Evolutionary conservation across 2,113 vertebrate genomes (phyloP).

Genomic region (Argyrosomus japonicus): DNA sequence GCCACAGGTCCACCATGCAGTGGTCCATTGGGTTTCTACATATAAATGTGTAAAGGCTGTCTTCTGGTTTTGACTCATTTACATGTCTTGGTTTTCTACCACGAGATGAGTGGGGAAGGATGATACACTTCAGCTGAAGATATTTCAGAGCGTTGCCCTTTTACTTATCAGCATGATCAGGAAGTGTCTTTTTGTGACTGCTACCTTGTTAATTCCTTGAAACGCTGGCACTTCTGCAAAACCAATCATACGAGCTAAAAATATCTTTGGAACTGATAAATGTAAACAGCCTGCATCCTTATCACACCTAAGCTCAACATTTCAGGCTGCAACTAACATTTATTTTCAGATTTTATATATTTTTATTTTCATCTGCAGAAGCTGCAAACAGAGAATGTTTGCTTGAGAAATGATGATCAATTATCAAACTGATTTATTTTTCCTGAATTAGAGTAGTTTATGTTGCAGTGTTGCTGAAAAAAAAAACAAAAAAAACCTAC

Average conservation of each 20-base stretch:
- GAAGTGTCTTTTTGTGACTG: not conserved
- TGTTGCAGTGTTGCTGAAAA: not conserved
- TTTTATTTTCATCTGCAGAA: not conserved
- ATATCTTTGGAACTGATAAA: not conserved
- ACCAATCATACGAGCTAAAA: not conserved
- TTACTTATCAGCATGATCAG: constrained; percentile 2
- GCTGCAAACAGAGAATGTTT: not conserved
- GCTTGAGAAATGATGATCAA: not conserved
- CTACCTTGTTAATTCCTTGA: constrained; percentile 4
- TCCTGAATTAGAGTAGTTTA: not conserved
- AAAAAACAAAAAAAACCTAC: not conserved
- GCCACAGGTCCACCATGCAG: constrained; percentile 54
- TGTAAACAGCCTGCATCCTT: not conserved
- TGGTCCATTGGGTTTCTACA: constrained; percentile 39
- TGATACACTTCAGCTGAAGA: constrained; percentile 19
- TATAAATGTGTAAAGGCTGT: constrained; percentile 21
- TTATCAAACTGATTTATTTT: not conserved
- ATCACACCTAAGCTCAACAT: not conserved
- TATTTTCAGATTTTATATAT: not conserved
- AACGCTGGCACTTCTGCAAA: not conserved
- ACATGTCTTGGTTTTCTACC: constrained; percentile 34
- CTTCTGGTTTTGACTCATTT: constrained; percentile 50
- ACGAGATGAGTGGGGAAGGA: not conserved
- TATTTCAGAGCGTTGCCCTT: not conserved
- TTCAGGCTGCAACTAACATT: not conserved